These are phyloP conservation scores for Ursus arctos DNA, from an alignment of 2,113 vertebrate genomes.

Conservation along the genomic window DNA sequence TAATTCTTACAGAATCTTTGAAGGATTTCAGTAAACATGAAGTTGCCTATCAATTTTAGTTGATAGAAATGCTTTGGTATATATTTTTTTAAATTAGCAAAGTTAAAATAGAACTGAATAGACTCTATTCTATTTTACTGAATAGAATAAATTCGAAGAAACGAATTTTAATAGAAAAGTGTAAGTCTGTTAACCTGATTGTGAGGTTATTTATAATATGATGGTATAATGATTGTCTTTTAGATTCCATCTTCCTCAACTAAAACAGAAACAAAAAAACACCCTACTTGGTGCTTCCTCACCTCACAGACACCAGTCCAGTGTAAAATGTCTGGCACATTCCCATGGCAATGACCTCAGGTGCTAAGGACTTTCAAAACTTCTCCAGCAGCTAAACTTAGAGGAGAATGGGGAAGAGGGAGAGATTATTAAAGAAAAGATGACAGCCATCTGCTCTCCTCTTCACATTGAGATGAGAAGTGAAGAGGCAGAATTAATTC, in stretches of 20 bases:
- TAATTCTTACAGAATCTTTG: neutral
- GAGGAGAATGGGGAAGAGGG: neutral
- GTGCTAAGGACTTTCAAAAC: neutral
- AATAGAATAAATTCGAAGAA: neutral
- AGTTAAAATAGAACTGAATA: neutral
- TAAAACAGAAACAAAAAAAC: neutral
- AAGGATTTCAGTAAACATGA: neutral
- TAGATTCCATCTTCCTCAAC: neutral
- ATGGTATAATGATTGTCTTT: neutral
- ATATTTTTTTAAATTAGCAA: constrained; percentile 4
- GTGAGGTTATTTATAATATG: neutral
- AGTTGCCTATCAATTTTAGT: constrained; percentile 16
- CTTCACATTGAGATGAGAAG: neutral
- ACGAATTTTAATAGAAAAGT: neutral
- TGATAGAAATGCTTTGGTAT: neutral
- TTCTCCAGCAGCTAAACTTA: neutral
- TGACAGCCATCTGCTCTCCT: constrained; percentile 41
- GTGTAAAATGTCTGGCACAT: neutral
- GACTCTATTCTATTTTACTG: neutral
- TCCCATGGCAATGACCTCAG: neutral
- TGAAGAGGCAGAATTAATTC: neutral
- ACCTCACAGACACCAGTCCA: neutral
- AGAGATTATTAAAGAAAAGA: constrained; percentile 51
- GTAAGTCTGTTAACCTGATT: neutral
- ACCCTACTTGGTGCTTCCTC: neutral